A percentile compares a stretch with the other conserved stretches of the same genome.
Evolutionary conservation across 1,140 invertebrate species (phyloP).

Genomic region (Anastatus disparis): DNA sequence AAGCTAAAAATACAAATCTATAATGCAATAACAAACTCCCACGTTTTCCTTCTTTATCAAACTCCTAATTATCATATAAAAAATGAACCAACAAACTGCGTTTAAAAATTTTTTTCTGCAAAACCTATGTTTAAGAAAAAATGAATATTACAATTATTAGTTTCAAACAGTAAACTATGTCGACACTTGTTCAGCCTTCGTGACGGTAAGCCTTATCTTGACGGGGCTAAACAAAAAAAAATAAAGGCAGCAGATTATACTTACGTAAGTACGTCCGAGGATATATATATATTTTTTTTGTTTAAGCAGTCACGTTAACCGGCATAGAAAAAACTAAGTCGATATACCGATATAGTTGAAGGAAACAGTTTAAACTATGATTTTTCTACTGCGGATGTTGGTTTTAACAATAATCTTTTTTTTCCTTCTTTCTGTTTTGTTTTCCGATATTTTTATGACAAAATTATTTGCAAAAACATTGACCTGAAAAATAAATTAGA

Average conservation of each 20-base stretch:
- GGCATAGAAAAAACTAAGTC: conserved; percentile 5
- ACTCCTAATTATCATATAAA: too few species aligned
- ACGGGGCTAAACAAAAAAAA: conserved; percentile 35
- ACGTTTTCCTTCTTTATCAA: too few species aligned
- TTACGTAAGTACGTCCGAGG: conserved; percentile 29
- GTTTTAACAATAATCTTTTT: too few species aligned
- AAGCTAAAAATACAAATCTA: too few species aligned
- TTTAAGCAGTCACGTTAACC: conserved; percentile 22
- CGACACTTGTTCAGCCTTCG: conserved; percentile 32
- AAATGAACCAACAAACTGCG: too few species aligned
- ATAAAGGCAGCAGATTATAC: conserved; percentile 31
- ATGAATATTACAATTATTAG: neutral
- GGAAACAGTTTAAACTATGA: conserved; percentile 3
- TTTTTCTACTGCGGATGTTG: conserved; percentile 9
- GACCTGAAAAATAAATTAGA: neutral
- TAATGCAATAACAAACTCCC: too few species aligned
- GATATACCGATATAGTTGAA: conserved; percentile 12
- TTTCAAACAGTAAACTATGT: conserved; percentile 7
- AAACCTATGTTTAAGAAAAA: too few species aligned
- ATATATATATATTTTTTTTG: conserved; percentile 37
- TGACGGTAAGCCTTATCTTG: conserved; percentile 33
- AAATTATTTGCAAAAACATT: conserved; percentile 1
- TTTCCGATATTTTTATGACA: neutral
- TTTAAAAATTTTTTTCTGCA: too few species aligned
- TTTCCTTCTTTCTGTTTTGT: neutral